phyloP scores from a whole-genome alignment of 2,888 invertebrate genomes.

The Epiblema foenella region DNA sequence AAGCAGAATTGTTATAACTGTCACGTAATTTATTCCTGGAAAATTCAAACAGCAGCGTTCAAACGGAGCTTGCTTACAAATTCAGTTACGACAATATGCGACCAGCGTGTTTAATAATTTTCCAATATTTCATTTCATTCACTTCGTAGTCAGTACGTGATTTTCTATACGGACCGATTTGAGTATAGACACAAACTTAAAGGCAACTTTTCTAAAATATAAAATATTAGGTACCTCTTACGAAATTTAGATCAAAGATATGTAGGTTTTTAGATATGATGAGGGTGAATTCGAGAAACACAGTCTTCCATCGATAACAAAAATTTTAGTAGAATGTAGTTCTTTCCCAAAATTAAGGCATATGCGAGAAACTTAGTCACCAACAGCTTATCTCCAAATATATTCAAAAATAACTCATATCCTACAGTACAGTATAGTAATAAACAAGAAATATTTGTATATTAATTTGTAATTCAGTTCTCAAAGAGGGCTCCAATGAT shows the following conservation, averaged over 20 bases:
- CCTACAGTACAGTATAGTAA: too few species aligned
- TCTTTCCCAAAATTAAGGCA: background rate
- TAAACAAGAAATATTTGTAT: too few species aligned
- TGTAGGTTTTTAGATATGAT: background rate
- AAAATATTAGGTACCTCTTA: background rate
- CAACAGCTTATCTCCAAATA: background rate
- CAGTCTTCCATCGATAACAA: background rate
- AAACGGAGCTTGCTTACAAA: conserved; percentile 41
- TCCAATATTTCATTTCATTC: conserved; percentile 34
- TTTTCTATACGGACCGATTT: background rate
- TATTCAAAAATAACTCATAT: conserved; percentile 1
- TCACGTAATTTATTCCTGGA: conserved; percentile 62
- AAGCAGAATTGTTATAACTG: conserved; percentile 56
- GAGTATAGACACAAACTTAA: too few species aligned
- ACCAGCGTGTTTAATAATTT: conserved; percentile 39
- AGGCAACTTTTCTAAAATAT: background rate
- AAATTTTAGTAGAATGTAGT: background rate
- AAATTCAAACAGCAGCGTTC: conserved; percentile 47
- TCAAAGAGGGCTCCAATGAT: too few species aligned
- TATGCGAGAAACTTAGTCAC: background rate
- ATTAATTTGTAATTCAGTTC: too few species aligned
- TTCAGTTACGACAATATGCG: conserved; percentile 35
- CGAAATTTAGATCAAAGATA: background rate
- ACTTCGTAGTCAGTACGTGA: conserved; percentile 17
- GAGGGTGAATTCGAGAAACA: background rate